Evolutionary conservation across 2,888 invertebrate genomes (phyloP).

Genomic region (Acholoe squamosa): DNA sequence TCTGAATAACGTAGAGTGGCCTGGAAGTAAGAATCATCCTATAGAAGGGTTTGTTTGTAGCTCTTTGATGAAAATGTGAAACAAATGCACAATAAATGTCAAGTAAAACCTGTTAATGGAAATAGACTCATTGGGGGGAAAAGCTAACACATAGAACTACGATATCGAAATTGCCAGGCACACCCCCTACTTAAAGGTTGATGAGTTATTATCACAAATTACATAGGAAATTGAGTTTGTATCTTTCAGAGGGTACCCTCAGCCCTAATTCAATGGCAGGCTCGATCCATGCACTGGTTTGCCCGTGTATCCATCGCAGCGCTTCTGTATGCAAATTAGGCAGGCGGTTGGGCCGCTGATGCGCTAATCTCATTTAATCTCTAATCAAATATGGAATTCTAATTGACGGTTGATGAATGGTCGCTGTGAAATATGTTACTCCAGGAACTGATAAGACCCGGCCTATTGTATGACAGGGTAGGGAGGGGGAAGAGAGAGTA

Average conservation of each 20-base stretch:
- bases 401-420: constrained; percentile 43
- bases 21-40: no score
- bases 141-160: neutral
- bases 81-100: no score
- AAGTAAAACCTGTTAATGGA: neutral
- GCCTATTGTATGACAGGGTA: neutral
- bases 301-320: neutral
- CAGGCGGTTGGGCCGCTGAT: constrained; percentile 1
- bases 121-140: neutral
- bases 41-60: no score
- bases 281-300: neutral
- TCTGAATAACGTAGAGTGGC: no score
- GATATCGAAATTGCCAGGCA: neutral
- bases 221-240: constrained; percentile 29
- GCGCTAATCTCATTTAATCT: constrained; percentile 51
- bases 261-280: neutral
- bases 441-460: neutral
- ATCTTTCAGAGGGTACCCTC: neutral
- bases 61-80: no score
- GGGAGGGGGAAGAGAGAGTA: neutral
- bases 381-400: constrained; percentile 56
- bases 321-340: constrained; percentile 48
- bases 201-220: constrained; percentile 28
- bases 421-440: constrained; percentile 33
- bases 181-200: neutral